Percentiles rank a stretch among this genome's conserved stretches.
These are phyloP conservation scores for Periphyllus acericola DNA, from an alignment of 2,888 invertebrate species.

Conservation along the genomic window DNA sequence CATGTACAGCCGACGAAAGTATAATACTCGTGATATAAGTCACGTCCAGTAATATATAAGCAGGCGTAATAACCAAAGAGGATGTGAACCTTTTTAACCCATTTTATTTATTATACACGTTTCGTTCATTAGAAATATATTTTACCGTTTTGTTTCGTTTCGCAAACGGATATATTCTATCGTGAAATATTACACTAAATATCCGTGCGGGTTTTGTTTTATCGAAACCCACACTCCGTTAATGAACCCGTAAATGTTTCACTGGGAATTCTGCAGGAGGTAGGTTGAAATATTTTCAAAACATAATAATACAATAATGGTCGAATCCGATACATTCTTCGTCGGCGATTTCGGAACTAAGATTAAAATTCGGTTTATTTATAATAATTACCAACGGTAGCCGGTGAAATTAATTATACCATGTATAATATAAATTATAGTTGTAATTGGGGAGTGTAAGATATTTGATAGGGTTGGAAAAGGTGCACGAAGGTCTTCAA, in stretches of 20 bases:
- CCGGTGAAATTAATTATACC: not conserved
- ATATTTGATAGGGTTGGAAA: slow-evolving; percentile 18
- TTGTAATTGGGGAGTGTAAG: not conserved
- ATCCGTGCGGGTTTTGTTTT: not conserved
- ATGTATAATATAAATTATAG: slow-evolving; percentile 20
- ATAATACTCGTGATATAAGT: not conserved
- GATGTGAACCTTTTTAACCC: not conserved
- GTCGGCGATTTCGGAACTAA: not conserved
- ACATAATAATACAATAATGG: not conserved
- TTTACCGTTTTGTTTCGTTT: not conserved
- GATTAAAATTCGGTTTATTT: not conserved
- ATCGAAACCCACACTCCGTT: not conserved
- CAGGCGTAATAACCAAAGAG: not conserved
- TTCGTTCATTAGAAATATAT: not conserved
- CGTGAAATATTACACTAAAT: not conserved
- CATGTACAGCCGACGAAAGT: not conserved
- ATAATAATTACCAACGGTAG: not conserved
- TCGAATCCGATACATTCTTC: not conserved
- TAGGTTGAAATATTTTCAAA: not conserved
- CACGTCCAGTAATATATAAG: not conserved
- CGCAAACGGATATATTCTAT: not conserved
- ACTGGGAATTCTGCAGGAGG: not conserved
- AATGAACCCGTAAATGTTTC: not conserved
- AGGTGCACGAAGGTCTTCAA: not conserved
- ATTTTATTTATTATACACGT: not conserved